These are phyloP conservation scores for Drosophila bocqueti DNA, from an alignment of 1,140 invertebrate species.

Conservation along the genomic window DNA sequence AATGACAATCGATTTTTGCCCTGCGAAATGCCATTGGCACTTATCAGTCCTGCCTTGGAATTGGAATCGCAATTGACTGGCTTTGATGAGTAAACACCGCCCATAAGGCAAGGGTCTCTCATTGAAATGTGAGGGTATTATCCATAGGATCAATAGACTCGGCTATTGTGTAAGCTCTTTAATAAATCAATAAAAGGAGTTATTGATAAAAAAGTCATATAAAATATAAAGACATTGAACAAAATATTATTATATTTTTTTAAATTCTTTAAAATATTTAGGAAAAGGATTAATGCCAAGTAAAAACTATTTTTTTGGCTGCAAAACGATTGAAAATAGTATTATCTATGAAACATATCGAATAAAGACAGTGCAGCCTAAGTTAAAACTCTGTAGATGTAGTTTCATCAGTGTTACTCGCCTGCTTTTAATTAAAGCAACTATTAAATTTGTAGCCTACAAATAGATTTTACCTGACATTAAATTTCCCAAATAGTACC, in stretches of 20 bases:
- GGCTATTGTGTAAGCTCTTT: not conserved
- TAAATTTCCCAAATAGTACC: not conserved
- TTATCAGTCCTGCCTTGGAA: slow-evolving; percentile 10
- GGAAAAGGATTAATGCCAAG: not conserved
- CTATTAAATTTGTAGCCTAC: too few species aligned
- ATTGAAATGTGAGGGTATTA: not conserved
- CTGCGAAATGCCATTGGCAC: slow-evolving; percentile 19
- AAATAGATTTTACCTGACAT: not conserved
- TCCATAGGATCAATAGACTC: not conserved
- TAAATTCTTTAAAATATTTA: too few species aligned
- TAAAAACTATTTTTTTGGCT: not conserved
- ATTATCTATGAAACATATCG: too few species aligned
- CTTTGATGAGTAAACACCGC: not conserved
- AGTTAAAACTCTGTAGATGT: too few species aligned
- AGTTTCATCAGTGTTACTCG: too few species aligned
- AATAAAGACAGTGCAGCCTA: too few species aligned
- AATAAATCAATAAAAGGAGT: slow-evolving; percentile 1
- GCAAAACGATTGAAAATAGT: too few species aligned
- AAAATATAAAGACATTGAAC: too few species aligned
- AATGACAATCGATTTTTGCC: slow-evolving; percentile 66
- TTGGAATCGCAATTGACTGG: slow-evolving; percentile 8
- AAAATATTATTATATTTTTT: too few species aligned
- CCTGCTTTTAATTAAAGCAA: not conserved
- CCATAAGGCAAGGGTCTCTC: not conserved
- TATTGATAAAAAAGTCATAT: not conserved